Conservation (phyloP, 2,888 invertebrate species). For the Temnothorax rugatulus region DNA sequence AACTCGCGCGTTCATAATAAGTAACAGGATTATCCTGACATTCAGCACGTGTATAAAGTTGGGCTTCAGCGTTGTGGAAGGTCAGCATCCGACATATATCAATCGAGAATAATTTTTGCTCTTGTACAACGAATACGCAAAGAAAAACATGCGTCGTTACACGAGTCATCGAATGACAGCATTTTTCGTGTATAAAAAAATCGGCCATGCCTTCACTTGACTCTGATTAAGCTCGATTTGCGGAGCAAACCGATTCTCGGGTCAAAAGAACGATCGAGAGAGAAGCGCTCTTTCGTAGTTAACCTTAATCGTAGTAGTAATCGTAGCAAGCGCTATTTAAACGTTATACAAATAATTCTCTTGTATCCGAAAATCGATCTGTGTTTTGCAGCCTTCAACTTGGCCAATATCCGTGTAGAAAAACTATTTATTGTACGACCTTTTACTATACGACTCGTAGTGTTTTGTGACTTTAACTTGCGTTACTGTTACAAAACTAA, state of each 20-base stretch:
- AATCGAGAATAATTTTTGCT: background rate
- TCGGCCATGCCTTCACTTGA: constrained; percentile 61
- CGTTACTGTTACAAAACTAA: background rate
- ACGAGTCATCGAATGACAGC: constrained; percentile 11
- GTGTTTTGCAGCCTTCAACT: background rate
- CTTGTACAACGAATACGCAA: background rate
- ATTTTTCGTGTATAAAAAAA: constrained; percentile 40
- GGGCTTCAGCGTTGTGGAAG: too few relatives aligned
- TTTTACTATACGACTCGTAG: background rate
- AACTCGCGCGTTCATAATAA: background rate
- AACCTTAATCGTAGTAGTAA: constrained; percentile 67
- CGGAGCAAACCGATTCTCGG: constrained; percentile 36
- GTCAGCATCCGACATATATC: background rate
- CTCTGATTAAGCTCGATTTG: constrained; percentile 67
- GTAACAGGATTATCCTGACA: background rate
- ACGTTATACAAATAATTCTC: constrained; percentile 52
- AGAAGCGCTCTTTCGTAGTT: constrained; percentile 62
- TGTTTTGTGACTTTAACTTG: background rate
- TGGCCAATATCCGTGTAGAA: constrained; percentile 10
- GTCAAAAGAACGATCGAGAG: constrained; percentile 45
- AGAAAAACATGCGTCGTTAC: background rate
- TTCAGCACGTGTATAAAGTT: background rate
- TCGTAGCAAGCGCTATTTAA: constrained; percentile 46
- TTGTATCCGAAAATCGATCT: constrained; percentile 41
- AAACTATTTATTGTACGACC: background rate